A percentile compares a stretch with the other conserved stretches of the same genome.
Evolutionary conservation across 1,140 invertebrate species (phyloP).

Genomic region (Ephestia elutella): DNA sequence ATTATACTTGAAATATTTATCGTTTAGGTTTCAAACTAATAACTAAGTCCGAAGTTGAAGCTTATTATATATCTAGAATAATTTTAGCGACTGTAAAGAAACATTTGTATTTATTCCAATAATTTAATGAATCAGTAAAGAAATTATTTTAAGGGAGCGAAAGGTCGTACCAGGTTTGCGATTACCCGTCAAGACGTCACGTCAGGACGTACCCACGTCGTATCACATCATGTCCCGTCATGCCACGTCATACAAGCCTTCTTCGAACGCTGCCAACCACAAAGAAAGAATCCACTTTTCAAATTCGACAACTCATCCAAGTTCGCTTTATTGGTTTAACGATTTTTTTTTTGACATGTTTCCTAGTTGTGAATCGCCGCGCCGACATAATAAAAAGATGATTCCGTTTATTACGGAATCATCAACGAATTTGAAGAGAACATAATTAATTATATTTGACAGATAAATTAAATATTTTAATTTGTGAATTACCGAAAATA

Average conservation of each 20-base stretch:
- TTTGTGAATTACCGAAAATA: no score
- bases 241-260: slow-evolving; percentile 11
- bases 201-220: neutral
- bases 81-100: no score
- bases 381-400: neutral
- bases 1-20: no score
- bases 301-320: slow-evolving; percentile 16
- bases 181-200: neutral
- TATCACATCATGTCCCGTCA: slow-evolving; percentile 11
- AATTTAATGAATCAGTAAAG: neutral
- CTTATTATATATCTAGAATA: no score
- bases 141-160: neutral
- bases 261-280: slow-evolving; percentile 3
- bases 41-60: no score
- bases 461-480: no score
- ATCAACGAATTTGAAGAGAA: neutral
- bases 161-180: neutral
- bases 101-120: no score
- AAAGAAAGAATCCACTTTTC: slow-evolving; percentile 14
- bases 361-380: slow-evolving; percentile 4
- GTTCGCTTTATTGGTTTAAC: slow-evolving; percentile 15
- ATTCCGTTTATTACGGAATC: neutral
- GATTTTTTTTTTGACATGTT: slow-evolving; percentile 12
- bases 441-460: no score
- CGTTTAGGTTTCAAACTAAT: no score